Conservation (phyloP, 2,797 vertebrate genomes). For the Acanthornis magna region DNA sequence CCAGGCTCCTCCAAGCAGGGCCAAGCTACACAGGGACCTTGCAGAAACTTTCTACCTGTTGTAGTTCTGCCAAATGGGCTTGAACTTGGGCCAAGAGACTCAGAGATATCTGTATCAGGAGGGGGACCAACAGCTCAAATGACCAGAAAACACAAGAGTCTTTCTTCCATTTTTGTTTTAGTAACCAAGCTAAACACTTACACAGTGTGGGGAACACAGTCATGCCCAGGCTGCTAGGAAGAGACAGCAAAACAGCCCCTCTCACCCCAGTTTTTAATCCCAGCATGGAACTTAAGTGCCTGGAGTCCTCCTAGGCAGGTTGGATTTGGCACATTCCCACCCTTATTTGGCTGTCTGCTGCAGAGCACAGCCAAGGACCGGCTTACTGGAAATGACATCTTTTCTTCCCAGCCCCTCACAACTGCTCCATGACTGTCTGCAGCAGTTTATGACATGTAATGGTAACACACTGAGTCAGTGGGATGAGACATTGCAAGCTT, state of each 20-base stretch:
- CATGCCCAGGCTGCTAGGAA: neutral
- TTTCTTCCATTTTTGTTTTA: neutral
- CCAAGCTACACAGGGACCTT: neutral
- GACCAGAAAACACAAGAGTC: neutral
- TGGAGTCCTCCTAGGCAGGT: neutral
- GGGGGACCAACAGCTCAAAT: neutral
- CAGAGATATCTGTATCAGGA: neutral
- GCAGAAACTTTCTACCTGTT: neutral
- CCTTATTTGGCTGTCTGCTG: constrained; percentile 9
- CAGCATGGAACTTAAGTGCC: neutral
- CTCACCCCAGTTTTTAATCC: neutral
- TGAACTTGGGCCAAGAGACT: neutral
- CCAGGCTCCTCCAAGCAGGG: rapidly evolving
- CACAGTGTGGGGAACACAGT: rapidly evolving
- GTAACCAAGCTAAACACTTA: neutral
- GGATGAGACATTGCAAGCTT: constrained; percentile 13
- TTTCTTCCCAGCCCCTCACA: neutral
- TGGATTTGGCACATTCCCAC: neutral
- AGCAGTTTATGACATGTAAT: constrained; percentile 13
- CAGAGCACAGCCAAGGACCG: neutral
- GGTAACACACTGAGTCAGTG: constrained; percentile 41
- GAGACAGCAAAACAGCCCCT: neutral
- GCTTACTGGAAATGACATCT: constrained; percentile 31
- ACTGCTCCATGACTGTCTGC: neutral
- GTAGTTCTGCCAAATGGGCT: neutral